Base-by-base conservation (phyloP, 1,140 invertebrate genomes). In the Cotesia glomerata region DNA sequence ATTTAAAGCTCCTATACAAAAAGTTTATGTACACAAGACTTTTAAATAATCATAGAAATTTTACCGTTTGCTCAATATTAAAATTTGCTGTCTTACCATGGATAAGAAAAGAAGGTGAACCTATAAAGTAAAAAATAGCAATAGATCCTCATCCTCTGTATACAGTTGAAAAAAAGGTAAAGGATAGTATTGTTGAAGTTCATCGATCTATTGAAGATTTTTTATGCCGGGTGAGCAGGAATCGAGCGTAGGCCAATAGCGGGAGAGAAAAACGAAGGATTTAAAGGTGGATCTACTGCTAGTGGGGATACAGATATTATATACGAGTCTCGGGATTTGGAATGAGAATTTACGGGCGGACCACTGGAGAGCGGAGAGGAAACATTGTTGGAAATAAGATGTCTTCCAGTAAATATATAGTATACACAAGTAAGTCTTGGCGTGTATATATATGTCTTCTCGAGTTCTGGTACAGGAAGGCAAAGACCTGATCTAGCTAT, bases 321-420 rank as follows among this genome's bases (percentile, higher is more conserved):
- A 87, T 87, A 87, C 77, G 84, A 85, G 84, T 84, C 82, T 83
- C 77, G 85, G 80, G 85, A 87, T 86, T 86, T 79, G 84, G 79
- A 86, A 87, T 86, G 84, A 86, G 84, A 77, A 87, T 86, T 87
- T 86, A 86, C 85, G 85, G 83, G 79, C 83, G 79, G 84, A 79
- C 77, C 80, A 79, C 75, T 76, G 69, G 67, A 77, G 75, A 77
- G 64, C 26, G 52, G 75, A 75, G 69, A 81, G 78, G 80, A 80
- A 84, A 87, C 85, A 87, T 86, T 87, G 85, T 87, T 86, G 86
- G 85, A 81, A 87, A 84, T 86, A 85, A 87, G 85, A 87, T 82
- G 78, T 87, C 83, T 84, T 77, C 65, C 16, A 67, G 11, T 70
- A 36, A 45, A 34, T 56, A 39, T 67, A 54, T 9, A 69, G 59